Percentiles rank a stretch among this genome's conserved stretches.
Evolutionary conservation across 2,113 vertebrate genomes (phyloP).

Genomic region (Pteruthius melanotis): DNA sequence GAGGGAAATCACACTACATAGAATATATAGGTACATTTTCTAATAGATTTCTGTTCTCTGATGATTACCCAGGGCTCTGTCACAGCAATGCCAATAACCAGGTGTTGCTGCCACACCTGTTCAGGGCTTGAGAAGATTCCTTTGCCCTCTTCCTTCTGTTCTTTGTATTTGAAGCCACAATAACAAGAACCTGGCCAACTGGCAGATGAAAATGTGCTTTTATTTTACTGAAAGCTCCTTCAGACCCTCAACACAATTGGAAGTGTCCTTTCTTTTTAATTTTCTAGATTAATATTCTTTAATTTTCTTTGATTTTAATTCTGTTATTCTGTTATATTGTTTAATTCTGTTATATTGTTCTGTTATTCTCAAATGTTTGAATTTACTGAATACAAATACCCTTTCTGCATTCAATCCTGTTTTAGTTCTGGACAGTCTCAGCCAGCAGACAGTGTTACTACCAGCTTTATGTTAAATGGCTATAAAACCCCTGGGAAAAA

Average conservation of each 20-base stretch:
- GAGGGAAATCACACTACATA: not conserved
- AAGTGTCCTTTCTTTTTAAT: not conserved
- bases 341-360: not conserved
- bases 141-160: not conserved
- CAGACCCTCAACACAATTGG: not conserved
- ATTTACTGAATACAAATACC: not conserved
- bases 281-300: not conserved
- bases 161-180: not conserved
- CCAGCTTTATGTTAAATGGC: not conserved
- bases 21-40: not conserved
- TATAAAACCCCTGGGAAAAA: not conserved
- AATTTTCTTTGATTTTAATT: not conserved
- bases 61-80: not conserved
- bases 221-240: not conserved
- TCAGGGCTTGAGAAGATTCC: not conserved
- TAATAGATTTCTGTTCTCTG: not conserved
- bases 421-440: not conserved
- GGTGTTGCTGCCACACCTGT: not conserved
- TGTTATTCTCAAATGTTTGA: not conserved
- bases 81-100: not conserved
- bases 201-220: not conserved
- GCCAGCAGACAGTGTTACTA: not conserved
- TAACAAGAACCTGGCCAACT: not conserved
- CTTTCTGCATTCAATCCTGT: not conserved
- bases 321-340: too few relatives aligned